Conservation (phyloP, 2,888 invertebrate genomes). For the Argyresthia goedartella region DNA sequence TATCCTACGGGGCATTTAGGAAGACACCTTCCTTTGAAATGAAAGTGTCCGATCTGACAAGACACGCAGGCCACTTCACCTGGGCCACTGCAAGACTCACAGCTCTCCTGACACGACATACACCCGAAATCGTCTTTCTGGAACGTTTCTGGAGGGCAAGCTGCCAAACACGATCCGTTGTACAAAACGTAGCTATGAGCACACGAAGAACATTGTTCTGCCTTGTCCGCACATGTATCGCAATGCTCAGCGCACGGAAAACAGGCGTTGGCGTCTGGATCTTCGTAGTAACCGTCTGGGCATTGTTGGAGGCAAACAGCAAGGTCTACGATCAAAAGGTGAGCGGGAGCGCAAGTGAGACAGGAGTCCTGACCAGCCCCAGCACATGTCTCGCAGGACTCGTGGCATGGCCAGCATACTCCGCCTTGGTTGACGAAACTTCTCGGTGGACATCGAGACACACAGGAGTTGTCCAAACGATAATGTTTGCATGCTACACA, state of each 20-base stretch:
- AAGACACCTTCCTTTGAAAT: constrained; percentile 79
- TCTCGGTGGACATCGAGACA: constrained; percentile 85
- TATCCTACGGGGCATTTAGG: constrained; percentile 80
- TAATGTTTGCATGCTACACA: constrained; percentile 88
- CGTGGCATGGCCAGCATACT: constrained; percentile 89
- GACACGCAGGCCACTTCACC: constrained; percentile 83
- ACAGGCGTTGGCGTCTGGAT: constrained; percentile 82
- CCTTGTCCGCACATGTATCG: constrained; percentile 85
- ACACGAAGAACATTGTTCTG: constrained; percentile 88
- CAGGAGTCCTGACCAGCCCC: constrained; percentile 90
- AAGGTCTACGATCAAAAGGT: constrained; percentile 85
- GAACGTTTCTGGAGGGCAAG: constrained; percentile 86
- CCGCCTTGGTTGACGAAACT: constrained; percentile 87
- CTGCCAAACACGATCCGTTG: constrained; percentile 86
- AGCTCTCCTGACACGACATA: constrained; percentile 81
- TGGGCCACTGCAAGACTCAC: constrained; percentile 86
- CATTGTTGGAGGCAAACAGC: constrained; percentile 90
- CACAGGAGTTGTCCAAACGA: constrained; percentile 86
- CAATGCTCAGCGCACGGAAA: constrained; percentile 90
- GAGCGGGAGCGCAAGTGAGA: constrained; percentile 85
- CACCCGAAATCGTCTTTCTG: constrained; percentile 91
- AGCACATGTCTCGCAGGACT: constrained; percentile 90
- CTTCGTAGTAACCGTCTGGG: constrained; percentile 90
- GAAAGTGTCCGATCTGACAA: constrained; percentile 80
- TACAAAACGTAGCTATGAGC: constrained; percentile 89